phyloP scores from a whole-genome alignment of 2,888 invertebrate genomes.

The Ormyrus nitidulus region DNA sequence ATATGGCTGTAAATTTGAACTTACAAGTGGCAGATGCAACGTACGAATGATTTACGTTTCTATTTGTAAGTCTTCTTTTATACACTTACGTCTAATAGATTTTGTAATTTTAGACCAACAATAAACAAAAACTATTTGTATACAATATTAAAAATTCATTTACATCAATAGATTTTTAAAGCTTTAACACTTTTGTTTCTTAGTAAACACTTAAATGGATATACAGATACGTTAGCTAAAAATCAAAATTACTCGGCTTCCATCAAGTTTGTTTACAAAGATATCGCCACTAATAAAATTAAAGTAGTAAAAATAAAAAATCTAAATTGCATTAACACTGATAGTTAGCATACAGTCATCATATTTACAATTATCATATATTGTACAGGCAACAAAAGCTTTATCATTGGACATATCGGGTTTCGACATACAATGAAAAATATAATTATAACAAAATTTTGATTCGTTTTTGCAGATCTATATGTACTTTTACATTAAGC shows the following conservation, averaged over 20 bases:
- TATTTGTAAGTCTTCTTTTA: slow-evolving; percentile 35
- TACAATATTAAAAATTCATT: slow-evolving; percentile 34
- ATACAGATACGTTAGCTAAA: slow-evolving; percentile 4
- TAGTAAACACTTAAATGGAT: slow-evolving; percentile 26
- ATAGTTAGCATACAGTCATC: slow-evolving; percentile 33
- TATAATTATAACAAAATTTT: slow-evolving; percentile 53
- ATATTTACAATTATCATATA: slow-evolving; percentile 34
- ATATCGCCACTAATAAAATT: slow-evolving; percentile 12
- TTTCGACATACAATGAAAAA: slow-evolving; percentile 48
- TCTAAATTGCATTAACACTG: slow-evolving; percentile 32
- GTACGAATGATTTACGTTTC: slow-evolving; percentile 36
- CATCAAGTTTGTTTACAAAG: slow-evolving; percentile 27
- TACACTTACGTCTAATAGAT: slow-evolving; percentile 22
- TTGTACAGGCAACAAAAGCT: slow-evolving; percentile 30
- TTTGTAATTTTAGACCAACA: slow-evolving; percentile 28
- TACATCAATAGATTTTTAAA: slow-evolving; percentile 39
- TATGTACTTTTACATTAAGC: slow-evolving; percentile 47
- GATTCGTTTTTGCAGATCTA: slow-evolving; percentile 50
- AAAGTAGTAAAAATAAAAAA: slow-evolving; percentile 45
- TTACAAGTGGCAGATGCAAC: slow-evolving; percentile 45
- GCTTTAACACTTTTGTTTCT: slow-evolving; percentile 20
- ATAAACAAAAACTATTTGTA: slow-evolving; percentile 33
- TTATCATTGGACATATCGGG: slow-evolving; percentile 9
- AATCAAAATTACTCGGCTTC: slow-evolving; percentile 40
- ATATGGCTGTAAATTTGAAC: slow-evolving; percentile 43